These are phyloP conservation scores for Pseudonaja textilis DNA, from an alignment of 2,113 vertebrate species.

Conservation along the genomic window DNA sequence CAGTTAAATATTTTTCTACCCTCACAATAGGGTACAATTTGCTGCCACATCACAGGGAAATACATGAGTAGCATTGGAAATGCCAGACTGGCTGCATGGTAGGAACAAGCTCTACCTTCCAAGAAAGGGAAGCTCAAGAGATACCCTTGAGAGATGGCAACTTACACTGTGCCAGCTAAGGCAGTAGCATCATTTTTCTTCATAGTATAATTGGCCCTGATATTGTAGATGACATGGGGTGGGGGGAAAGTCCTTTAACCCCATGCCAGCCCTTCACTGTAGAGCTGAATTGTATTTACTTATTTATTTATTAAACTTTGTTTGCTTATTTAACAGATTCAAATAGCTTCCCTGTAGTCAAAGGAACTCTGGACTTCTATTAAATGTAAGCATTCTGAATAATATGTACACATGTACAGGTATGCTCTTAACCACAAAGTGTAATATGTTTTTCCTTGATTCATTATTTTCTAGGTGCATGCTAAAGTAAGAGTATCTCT, in stretches of 20 bases:
- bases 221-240: neutral
- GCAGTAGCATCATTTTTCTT: neutral
- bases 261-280: neutral
- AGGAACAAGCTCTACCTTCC: neutral
- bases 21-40: neutral
- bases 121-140: neutral
- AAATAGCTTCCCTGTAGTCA: neutral
- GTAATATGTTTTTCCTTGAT: neutral
- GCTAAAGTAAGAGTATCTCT: neutral
- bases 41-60: neutral
- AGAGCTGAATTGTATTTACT: neutral
- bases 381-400: neutral
- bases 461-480: neutral
- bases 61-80: neutral
- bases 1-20: neutral
- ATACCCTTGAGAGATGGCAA: neutral
- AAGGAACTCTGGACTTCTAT: neutral
- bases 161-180: neutral
- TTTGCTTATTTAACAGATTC: neutral
- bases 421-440: neutral
- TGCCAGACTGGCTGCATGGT: neutral
- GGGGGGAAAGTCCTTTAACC: neutral
- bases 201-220: neutral
- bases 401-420: neutral
- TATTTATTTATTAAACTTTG: neutral